Conservation (phyloP, 2,113 vertebrate species). For the Chlorodrepanis virens region DNA sequence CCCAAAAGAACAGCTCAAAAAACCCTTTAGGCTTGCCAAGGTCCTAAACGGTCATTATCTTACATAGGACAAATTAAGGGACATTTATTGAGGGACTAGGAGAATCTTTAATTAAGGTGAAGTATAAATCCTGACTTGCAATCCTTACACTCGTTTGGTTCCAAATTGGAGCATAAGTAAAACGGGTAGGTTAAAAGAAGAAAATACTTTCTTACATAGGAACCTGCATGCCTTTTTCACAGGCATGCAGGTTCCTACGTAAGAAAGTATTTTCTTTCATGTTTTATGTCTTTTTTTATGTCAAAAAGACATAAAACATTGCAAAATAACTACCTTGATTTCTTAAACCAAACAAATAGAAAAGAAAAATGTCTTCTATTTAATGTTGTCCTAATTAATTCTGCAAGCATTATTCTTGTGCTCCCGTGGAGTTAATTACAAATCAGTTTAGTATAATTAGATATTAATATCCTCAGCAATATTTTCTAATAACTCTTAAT, state of each 20-base stretch:
- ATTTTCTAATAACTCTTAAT: slow-evolving; percentile 72
- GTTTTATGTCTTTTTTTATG: too few species aligned
- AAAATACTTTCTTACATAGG: not conserved
- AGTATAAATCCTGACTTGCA: slow-evolving; percentile 14
- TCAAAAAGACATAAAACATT: not conserved
- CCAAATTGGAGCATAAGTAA: not conserved
- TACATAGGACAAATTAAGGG: slow-evolving; percentile 40
- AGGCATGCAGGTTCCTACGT: too few species aligned
- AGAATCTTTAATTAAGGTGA: slow-evolving; percentile 38
- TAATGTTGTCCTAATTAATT: slow-evolving; percentile 68
- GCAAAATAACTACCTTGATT: slow-evolving; percentile 17
- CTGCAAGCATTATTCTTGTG: slow-evolving; percentile 56
- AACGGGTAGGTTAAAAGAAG: not conserved
- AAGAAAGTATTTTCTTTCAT: too few species aligned
- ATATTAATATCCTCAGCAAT: slow-evolving; percentile 71
- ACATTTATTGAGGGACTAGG: slow-evolving; percentile 5
- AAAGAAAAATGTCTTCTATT: slow-evolving; percentile 28
- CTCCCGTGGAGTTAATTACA: slow-evolving; percentile 69
- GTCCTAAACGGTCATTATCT: slow-evolving; percentile 43
- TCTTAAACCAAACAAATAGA: slow-evolving; percentile 52
- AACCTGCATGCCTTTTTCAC: not conserved
- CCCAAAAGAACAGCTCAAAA: slow-evolving; percentile 33
- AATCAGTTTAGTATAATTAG: slow-evolving; percentile 75
- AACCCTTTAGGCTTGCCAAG: slow-evolving; percentile 29
- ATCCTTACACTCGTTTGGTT: not conserved